Percentiles rank a stretch among this genome's conserved stretches.
Evolutionary conservation across 2,797 vertebrate genomes (phyloP).

Genomic region (Petrocephalus schoutedeni): DNA sequence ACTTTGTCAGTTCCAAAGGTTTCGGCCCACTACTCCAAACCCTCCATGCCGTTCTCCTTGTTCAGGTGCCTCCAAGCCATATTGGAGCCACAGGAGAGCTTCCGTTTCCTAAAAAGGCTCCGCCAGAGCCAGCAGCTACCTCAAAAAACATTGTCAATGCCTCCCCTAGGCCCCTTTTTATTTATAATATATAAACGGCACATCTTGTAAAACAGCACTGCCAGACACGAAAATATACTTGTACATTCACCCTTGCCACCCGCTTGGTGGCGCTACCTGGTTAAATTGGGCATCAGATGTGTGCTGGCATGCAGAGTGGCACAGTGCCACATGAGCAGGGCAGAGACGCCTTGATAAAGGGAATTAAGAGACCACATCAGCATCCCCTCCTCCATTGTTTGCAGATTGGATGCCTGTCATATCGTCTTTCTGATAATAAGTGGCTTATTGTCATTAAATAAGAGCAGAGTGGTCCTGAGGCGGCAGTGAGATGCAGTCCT

Average conservation of each 20-base stretch:
- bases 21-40: neutral
- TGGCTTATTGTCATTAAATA: neutral
- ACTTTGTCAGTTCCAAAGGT: neutral
- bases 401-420: neutral
- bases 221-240: neutral
- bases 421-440: neutral
- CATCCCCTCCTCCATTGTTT: neutral
- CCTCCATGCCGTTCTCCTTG: neutral
- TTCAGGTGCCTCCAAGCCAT: neutral
- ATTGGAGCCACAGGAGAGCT: neutral
- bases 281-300: neutral
- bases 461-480: neutral
- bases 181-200: neutral
- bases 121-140: neutral
- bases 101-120: neutral
- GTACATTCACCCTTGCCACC: neutral
- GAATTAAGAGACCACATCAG: neutral
- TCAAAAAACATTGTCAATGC: neutral
- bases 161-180: neutral
- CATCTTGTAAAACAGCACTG: neutral
- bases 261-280: neutral
- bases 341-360: neutral
- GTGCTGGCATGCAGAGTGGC: neutral
- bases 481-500: neutral
- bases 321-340: neutral